These are phyloP conservation scores for Neoaliturus tenellus DNA, from an alignment of 2,888 invertebrate species.

Conservation along the genomic window DNA sequence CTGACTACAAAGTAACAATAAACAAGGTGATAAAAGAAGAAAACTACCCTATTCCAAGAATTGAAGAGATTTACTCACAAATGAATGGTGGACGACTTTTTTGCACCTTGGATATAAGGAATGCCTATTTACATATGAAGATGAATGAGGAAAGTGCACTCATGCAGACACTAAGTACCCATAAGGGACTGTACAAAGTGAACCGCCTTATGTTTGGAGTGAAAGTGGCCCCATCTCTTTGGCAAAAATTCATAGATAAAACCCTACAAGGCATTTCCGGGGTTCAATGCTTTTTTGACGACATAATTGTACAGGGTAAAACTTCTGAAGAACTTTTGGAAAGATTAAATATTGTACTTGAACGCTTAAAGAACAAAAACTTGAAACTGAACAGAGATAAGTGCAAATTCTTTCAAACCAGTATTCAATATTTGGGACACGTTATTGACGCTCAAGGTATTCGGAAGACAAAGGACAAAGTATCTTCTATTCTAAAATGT, in stretches of 20 bases:
- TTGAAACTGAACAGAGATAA: slow-evolving; percentile 9
- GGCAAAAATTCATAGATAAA: slow-evolving; percentile 69
- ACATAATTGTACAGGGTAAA: slow-evolving; percentile 38
- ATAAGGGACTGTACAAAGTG: slow-evolving; percentile 67
- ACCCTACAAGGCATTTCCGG: slow-evolving; percentile 60
- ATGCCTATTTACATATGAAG: slow-evolving; percentile 57
- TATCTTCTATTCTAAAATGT: too few species aligned
- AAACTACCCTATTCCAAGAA: slow-evolving; percentile 60
- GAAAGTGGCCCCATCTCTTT: slow-evolving; percentile 66
- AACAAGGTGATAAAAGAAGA: slow-evolving; percentile 56
- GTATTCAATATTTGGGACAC: slow-evolving; percentile 54
- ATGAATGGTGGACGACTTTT: too few species aligned
- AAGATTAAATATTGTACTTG: neutral
- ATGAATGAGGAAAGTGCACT: slow-evolving; percentile 39
- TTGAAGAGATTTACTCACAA: too few species aligned
- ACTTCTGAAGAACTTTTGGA: neutral
- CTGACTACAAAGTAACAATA: slow-evolving; percentile 61
- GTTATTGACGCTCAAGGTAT: too few species aligned
- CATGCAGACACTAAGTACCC: slow-evolving; percentile 61
- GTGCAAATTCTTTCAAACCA: slow-evolving; percentile 56
- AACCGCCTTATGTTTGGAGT: slow-evolving; percentile 68
- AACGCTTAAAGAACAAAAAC: slow-evolving; percentile 3
- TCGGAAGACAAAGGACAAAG: too few species aligned
- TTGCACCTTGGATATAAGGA: too few species aligned
- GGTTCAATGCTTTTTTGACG: slow-evolving; percentile 50